phyloP scores from a whole-genome alignment of 2,888 invertebrate species.

The Drosophila planitibia region DNA sequence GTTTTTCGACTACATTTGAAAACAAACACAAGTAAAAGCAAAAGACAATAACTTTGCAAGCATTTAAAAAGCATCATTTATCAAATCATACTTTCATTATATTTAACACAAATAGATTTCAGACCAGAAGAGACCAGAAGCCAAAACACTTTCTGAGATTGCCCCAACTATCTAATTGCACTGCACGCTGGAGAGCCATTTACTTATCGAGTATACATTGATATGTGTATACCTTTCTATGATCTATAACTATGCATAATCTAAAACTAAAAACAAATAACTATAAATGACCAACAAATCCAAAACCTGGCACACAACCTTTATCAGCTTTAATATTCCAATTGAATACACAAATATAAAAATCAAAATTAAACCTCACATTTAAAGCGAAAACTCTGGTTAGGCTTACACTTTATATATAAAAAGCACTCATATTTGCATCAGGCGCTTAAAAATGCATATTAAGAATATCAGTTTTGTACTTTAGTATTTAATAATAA shows the following conservation, averaged over 20 bases:
- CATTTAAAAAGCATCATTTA: slow-evolving; percentile 57
- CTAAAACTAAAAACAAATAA: neutral
- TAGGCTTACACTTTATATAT: slow-evolving; percentile 14
- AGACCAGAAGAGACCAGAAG: slow-evolving; percentile 10
- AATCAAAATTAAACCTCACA: slow-evolving; percentile 4
- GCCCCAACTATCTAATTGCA: neutral
- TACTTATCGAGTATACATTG: slow-evolving; percentile 1
- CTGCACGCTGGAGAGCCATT: slow-evolving; percentile 5
- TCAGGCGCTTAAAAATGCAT: slow-evolving; percentile 8
- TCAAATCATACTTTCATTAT: neutral
- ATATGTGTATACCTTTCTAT: slow-evolving; percentile 9
- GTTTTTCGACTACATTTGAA: slow-evolving; percentile 12
- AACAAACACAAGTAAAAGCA: slow-evolving; percentile 39
- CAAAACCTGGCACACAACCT: slow-evolving; percentile 50
- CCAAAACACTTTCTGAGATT: neutral
- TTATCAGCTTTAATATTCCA: slow-evolving; percentile 53
- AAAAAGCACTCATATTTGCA: slow-evolving; percentile 9
- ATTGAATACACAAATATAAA: slow-evolving; percentile 3
- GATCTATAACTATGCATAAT: slow-evolving; percentile 28
- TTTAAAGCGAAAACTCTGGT: slow-evolving; percentile 12
- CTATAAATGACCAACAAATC: slow-evolving; percentile 46
- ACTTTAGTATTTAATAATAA: slow-evolving; percentile 18
- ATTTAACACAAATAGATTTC: neutral
- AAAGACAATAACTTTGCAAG: slow-evolving; percentile 73
- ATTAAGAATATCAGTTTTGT: slow-evolving; percentile 34